Percentiles rank a stretch among this genome's conserved stretches.
Evolutionary conservation across 2,888 invertebrate species (phyloP).

Genomic region (Epinotia nisella): DNA sequence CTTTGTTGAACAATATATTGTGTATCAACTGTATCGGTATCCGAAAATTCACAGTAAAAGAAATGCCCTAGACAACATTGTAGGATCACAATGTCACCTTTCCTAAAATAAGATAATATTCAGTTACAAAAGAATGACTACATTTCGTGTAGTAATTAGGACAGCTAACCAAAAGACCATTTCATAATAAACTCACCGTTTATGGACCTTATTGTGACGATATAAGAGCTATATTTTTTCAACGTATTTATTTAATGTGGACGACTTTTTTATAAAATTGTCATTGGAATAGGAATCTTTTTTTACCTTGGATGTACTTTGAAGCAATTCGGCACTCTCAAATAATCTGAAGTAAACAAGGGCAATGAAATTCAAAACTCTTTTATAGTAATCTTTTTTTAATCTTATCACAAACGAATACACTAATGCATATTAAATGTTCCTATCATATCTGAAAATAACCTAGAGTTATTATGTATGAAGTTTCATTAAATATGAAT

Average conservation of each 20-base stretch:
- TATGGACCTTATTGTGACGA: too few relatives aligned
- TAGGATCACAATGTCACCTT: background rate
- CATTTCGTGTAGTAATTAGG: background rate
- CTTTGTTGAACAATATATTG: background rate
- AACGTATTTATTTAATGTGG: too few relatives aligned
- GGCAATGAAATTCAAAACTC: conserved; percentile 11
- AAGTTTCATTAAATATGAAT: background rate
- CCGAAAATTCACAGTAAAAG: background rate
- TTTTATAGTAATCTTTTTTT: background rate
- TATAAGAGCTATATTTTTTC: too few relatives aligned
- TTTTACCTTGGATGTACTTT: too few relatives aligned
- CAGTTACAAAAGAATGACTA: conserved; percentile 8
- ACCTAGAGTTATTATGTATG: background rate
- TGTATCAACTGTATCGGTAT: background rate
- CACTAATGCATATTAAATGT: background rate
- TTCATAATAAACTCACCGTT: too few relatives aligned
- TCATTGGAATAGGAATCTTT: too few relatives aligned
- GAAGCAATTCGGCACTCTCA: too few relatives aligned
- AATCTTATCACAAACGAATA: conserved; percentile 5
- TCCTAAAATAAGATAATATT: conserved; percentile 12
- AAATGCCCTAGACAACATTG: background rate
- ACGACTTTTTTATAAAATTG: too few relatives aligned
- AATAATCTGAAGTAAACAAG: too few relatives aligned
- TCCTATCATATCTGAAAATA: background rate
- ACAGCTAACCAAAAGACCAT: background rate